Base-by-base conservation (phyloP, 2,797 vertebrate genomes). In the Tamandua tetradactyla region DNA sequence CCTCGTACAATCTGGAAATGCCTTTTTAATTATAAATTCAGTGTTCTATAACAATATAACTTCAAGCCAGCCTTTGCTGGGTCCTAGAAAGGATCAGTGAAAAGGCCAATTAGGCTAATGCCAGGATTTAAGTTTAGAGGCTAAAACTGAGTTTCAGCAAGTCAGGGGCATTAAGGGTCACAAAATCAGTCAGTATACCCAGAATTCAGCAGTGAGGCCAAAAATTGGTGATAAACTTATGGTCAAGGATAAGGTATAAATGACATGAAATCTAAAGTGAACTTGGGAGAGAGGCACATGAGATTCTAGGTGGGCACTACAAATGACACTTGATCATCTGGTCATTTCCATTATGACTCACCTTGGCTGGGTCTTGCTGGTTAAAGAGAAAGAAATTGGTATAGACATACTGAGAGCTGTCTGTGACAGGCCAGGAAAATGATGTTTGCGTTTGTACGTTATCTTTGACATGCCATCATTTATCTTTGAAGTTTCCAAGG, bases 21-120 rank as follows among this genome's bases (percentile, higher is more conserved):
- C 40, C 59, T 80, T 88, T 79, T 89, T 72, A 64, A 72, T 92
- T 22, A 89, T 69, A 40, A 94, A 74, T 86, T 92, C 59, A 82
- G 35, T 66, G 57, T 87, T 93, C 68, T 95, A 7, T 59, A 55
- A 49, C 23, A 61, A 75, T 74, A 6, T 42, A 76, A 22, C 22
- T 42, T 62, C 18, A 92, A 79, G 47, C 17, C 49, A 22, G 32
- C 23, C 44, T 42, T 71, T 68, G 11, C 79, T 66, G 13, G 35
- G 37, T 15, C 25, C n/a, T 76, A 52, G 4, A 44, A 30, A 35
- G 55, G 10, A 12, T 47, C 90, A 30, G 15, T 64, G 64, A 32
- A 55, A 89, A 9, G 9, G 13, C n/a, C 47, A 61, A 1, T 69
- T 52, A 76, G 47, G 17, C 23, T 71, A 62, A 25, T 30, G 30